phyloP scores from a whole-genome alignment of 2,888 invertebrate species.

The Rhamnusium bicolor region DNA sequence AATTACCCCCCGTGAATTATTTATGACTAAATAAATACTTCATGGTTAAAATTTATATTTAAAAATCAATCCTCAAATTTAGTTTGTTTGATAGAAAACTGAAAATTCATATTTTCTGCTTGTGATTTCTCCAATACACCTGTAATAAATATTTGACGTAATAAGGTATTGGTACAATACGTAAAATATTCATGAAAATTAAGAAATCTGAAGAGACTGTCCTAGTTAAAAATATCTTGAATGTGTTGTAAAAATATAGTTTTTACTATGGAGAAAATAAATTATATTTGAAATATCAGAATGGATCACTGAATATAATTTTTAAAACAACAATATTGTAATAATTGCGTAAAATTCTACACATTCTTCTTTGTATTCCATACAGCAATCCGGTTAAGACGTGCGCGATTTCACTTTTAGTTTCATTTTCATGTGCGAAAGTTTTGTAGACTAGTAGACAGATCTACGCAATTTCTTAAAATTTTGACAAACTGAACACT shows the following conservation, averaged over 20 bases:
- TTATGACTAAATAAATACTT: no score
- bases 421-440: conserved; percentile 39
- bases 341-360: conserved; percentile 24
- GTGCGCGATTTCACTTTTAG: conserved; percentile 38
- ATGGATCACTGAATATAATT: neutral
- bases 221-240: conserved; percentile 1
- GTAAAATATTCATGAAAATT: neutral
- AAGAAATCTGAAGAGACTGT: neutral
- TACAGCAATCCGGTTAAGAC: conserved; percentile 24
- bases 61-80: neutral
- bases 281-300: neutral
- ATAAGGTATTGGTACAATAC: conserved; percentile 3
- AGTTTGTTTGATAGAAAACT: neutral
- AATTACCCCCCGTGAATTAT: no score
- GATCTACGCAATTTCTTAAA: neutral
- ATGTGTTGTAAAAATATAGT: neutral
- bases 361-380: conserved; percentile 36
- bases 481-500: neutral
- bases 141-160: conserved; percentile 11
- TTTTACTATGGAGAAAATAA: neutral
- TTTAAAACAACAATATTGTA: neutral
- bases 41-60: neutral
- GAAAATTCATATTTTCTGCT: neutral
- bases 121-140: neutral
- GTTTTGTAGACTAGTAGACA: conserved; percentile 21